Conservation (phyloP, 2,797 vertebrate genomes). For the Tinamus major region DNA sequence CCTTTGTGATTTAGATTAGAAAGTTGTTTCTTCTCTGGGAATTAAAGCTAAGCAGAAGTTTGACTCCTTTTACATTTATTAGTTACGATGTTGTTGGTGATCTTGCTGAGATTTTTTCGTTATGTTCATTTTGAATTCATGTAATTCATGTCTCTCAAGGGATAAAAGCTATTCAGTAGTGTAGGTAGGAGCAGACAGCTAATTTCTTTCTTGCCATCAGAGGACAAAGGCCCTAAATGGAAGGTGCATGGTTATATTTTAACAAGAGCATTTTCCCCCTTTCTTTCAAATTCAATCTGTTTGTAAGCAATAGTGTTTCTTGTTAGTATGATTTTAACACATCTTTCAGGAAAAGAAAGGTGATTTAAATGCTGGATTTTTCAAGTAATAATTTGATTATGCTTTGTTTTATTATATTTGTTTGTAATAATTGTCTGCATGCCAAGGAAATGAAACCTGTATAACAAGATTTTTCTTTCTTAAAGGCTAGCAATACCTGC, state of each 20-base stretch:
- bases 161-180: neutral
- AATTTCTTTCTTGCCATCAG: neutral
- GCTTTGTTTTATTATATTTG: neutral
- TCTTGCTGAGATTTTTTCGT: neutral
- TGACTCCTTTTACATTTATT: constrained; percentile 22
- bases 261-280: neutral
- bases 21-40: neutral
- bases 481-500: neutral
- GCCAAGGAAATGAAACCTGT: neutral
- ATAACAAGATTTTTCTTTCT: neutral
- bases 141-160: neutral
- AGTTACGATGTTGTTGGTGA: neutral
- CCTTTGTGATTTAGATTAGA: neutral
- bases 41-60: neutral
- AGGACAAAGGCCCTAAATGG: neutral
- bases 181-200: neutral
- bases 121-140: neutral
- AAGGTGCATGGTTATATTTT: neutral
- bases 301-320: rapidly evolving
- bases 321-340: neutral
- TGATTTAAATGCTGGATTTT: neutral
- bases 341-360: neutral
- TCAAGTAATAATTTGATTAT: neutral
- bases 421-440: neutral
- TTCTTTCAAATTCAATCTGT: neutral